Conservation (phyloP, 1,140 invertebrate species). For the Lucilia cuprina region DNA sequence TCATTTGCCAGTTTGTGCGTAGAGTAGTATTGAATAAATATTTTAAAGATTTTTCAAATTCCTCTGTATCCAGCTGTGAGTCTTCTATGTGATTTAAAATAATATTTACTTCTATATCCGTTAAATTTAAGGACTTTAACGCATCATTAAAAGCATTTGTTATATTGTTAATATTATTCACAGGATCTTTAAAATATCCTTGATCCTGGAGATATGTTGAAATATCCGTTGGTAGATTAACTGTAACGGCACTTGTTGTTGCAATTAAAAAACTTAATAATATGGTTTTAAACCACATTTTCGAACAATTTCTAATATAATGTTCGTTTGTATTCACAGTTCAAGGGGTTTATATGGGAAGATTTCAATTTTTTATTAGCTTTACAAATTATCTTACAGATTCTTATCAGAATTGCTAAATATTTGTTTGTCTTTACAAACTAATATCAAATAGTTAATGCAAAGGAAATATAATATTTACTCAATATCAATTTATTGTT, state of each 20-base stretch:
- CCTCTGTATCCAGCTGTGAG: background rate
- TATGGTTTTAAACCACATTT: background rate
- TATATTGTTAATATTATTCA: background rate
- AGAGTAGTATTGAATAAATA: background rate
- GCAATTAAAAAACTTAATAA: background rate
- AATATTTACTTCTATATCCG: constrained; percentile 21
- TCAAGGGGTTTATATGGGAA: no score
- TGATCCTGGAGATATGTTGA: background rate
- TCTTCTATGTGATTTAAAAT: background rate
- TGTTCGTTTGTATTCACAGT: no score
- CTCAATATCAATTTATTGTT: no score
- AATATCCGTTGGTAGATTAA: background rate
- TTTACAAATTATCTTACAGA: no score
- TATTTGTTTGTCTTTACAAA: no score
- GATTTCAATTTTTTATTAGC: no score
- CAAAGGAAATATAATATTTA: no score
- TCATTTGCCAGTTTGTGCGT: background rate
- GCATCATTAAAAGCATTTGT: background rate
- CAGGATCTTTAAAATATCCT: background rate
- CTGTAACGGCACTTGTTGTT: background rate
- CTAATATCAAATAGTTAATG: no score
- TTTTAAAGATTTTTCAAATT: background rate
- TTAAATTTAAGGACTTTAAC: background rate
- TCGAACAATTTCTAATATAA: background rate
- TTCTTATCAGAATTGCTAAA: no score